Conservation (phyloP, 2,797 vertebrate genomes). For the Lepilemur ruficaudatus region DNA sequence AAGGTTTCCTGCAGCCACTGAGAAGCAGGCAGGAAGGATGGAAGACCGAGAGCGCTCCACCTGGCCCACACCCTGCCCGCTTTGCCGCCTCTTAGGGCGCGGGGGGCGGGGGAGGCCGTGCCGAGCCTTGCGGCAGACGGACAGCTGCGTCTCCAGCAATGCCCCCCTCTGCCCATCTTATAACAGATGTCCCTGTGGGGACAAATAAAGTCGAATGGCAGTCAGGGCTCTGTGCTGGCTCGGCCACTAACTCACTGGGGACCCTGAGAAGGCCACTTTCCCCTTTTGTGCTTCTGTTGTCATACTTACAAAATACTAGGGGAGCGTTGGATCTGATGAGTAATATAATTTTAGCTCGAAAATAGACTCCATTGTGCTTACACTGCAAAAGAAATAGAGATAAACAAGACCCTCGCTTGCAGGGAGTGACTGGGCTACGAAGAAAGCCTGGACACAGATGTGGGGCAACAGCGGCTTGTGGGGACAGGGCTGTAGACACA, state of each 20-base stretch:
- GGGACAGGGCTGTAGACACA: neutral
- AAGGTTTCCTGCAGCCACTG: neutral
- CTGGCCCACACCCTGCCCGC: fast-evolving
- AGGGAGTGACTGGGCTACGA: neutral
- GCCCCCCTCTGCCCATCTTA: neutral
- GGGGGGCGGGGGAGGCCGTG: neutral
- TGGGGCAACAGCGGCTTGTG: neutral
- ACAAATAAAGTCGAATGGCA: neutral
- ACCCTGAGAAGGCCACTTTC: neutral
- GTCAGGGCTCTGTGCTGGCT: neutral
- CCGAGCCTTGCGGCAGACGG: neutral
- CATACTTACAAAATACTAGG: neutral
- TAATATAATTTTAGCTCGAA: neutral
- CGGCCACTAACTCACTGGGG: neutral
- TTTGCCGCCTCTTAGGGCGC: neutral
- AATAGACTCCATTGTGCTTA: neutral
- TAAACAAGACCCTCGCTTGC: neutral
- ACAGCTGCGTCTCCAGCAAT: neutral
- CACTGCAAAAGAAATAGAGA: neutral
- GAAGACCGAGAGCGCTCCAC: neutral
- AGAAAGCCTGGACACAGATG: neutral
- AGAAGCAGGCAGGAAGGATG: too few species aligned
- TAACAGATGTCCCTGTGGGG: neutral
- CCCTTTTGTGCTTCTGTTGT: neutral
- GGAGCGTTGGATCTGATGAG: neutral